phyloP scores from a whole-genome alignment of 2,113 vertebrate species.

The Stictonetta naevosa region DNA sequence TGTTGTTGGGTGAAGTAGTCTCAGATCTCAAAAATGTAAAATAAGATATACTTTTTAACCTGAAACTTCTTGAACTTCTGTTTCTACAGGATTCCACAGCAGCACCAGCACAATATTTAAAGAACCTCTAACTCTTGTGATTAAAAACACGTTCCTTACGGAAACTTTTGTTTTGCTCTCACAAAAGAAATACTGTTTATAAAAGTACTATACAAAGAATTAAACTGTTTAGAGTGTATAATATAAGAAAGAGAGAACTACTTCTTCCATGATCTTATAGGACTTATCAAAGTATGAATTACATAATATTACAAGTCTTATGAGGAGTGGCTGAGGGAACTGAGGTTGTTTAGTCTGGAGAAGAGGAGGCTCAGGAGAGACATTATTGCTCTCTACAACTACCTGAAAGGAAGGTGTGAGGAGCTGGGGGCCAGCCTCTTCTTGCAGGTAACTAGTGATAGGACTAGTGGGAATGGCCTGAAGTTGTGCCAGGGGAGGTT shows the following conservation, averaged over 20 bases:
- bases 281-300: background rate
- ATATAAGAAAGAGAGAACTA: background rate
- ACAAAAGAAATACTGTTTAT: background rate
- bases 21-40: background rate
- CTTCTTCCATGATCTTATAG: background rate
- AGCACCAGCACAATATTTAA: background rate
- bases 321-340: too few species aligned
- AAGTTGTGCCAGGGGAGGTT: too few species aligned
- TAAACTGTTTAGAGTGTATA: background rate
- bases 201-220: background rate
- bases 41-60: background rate
- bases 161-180: background rate
- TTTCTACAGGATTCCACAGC: background rate
- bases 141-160: background rate
- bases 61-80: background rate
- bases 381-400: too few species aligned
- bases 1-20: background rate
- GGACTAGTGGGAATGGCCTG: too few species aligned
- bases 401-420: too few species aligned
- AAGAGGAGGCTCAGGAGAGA: too few species aligned
- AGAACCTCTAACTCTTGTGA: background rate
- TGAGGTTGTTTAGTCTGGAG: too few species aligned
- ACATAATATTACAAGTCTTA: background rate
- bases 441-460: too few species aligned
- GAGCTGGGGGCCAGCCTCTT: too few species aligned